Evolutionary conservation across 2,797 vertebrate genomes (phyloP).

Genomic region (Phrynocephalus guinanensis): DNA sequence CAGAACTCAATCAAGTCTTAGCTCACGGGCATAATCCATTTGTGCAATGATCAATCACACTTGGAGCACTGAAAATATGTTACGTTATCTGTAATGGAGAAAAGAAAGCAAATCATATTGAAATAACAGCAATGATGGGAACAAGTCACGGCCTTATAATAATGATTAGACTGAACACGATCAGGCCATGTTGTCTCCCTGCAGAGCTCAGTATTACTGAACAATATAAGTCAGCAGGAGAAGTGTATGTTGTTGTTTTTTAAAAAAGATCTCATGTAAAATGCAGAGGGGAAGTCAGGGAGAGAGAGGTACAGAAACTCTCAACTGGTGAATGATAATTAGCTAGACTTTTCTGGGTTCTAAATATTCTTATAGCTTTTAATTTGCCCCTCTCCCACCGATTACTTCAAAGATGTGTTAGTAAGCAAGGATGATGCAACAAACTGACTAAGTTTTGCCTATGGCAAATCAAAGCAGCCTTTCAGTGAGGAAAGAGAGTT

Average conservation of each 20-base stretch:
- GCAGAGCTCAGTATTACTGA: slow-evolving; percentile 41
- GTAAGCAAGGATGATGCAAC: slow-evolving; percentile 12
- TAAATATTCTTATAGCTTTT: slow-evolving; percentile 18
- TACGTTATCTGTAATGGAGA: slow-evolving; percentile 61
- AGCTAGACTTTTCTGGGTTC: slow-evolving; percentile 32
- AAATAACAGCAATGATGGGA: slow-evolving; percentile 55
- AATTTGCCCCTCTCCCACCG: slow-evolving; percentile 3
- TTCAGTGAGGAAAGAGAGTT: background rate
- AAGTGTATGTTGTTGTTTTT: slow-evolving; percentile 10
- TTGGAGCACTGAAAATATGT: slow-evolving; percentile 44
- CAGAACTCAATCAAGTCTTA: slow-evolving; percentile 56
- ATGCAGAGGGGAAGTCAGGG: slow-evolving; percentile 2
- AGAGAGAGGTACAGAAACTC: slow-evolving; percentile 13
- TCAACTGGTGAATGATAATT: slow-evolving; percentile 20
- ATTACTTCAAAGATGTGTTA: background rate
- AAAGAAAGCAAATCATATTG: slow-evolving; percentile 61
- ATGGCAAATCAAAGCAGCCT: slow-evolving; percentile 8
- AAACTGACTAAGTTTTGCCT: slow-evolving; percentile 14
- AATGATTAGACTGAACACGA: slow-evolving; percentile 45
- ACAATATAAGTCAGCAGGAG: slow-evolving; percentile 18
- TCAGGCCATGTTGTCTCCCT: slow-evolving; percentile 31
- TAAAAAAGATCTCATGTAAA: slow-evolving; percentile 12
- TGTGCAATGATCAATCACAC: slow-evolving; percentile 63
- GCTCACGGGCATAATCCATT: slow-evolving; percentile 39
- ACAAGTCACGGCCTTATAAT: slow-evolving; percentile 44